Evolutionary conservation across 2,113 vertebrate species (phyloP), one percentile per base, ranked within the genome.

Genomic region (Syrmaticus mikado): DNA sequence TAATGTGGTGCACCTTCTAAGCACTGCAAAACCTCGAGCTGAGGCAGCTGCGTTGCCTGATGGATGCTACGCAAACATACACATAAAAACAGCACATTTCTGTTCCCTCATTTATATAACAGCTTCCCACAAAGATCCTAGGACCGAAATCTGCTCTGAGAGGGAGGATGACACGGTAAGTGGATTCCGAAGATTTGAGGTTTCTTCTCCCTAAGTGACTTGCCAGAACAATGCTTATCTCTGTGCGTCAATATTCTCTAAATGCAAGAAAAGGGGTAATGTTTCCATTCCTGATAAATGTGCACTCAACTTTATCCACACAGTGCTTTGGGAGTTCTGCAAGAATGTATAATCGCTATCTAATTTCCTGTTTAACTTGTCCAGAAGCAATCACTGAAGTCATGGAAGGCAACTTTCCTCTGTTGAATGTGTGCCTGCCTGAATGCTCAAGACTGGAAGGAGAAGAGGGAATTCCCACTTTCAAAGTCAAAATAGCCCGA

Each of bases 1-100:
- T 70, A 61, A 92, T 14, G 45, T 15, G 61, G 50, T 41, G 79
- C 41, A 82, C 75, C 73, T 85, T 88, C 67, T 34, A 93, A 93
- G 82, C 68, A 70, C 79, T 71, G 64, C 55, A 85, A 70, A 76
- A 85, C 65, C 79, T 77, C 87, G 52, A 36, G 65, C 81, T 62
- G 75, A 92, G 84, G 85, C 81, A 95, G 87, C 62, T 80, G 80
- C 48, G 57, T 61, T 94, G 85, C 71, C 82, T 67, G 87, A 87
- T 36, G 73, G 76, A 74, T 77, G 52, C 60, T 66, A 67, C 57
- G 67, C 22, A 88, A 92, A 73, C 48, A 62, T 4, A 38, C 22
- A 40, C 32, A 64, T 41, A 70, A 89, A 76, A 53, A 55, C 64
- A 85, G 60, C 57, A 24, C 1, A 3, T 72, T 94, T 68, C 68